Evolutionary conservation across 1,140 invertebrate species (phyloP).

Genomic region (Cherax destructor): DNA sequence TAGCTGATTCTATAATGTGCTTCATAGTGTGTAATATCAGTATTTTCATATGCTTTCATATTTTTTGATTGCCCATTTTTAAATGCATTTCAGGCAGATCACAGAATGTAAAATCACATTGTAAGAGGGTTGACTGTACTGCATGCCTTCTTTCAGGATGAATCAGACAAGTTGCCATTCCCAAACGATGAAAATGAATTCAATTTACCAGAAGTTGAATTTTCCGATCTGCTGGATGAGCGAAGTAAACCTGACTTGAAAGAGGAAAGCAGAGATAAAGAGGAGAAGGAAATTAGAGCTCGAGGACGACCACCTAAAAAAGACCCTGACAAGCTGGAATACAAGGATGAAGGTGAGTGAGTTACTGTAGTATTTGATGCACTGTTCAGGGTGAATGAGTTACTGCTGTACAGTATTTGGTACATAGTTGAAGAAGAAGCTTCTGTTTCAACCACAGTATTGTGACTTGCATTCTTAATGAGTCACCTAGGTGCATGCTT

Average conservation of each 20-base stretch:
- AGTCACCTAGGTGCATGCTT: no score
- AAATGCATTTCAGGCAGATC: no score
- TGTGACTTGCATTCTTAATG: no score
- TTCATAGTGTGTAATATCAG: no score
- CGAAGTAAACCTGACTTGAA: conserved; percentile 37
- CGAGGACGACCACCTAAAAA: conserved; percentile 58
- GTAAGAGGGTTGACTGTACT: neutral
- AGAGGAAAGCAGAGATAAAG: conserved; percentile 32
- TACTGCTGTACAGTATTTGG: neutral
- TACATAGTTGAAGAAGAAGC: no score
- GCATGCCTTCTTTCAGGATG: conserved; percentile 30
- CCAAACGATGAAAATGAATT: conserved; percentile 54
- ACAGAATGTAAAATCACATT: no score
- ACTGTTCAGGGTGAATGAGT: neutral
- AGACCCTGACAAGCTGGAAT: conserved; percentile 15
- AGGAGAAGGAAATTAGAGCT: conserved; percentile 46
- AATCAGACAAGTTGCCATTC: conserved; percentile 55
- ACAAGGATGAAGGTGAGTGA: conserved; percentile 25
- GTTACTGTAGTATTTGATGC: neutral
- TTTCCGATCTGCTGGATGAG: conserved; percentile 52
- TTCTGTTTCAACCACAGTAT: no score
- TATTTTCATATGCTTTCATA: no score
- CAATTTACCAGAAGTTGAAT: conserved; percentile 39
- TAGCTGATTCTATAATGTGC: no score
- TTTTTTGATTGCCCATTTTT: no score